Base-by-base conservation (phyloP, 37 sponge, comb jelly and placozoan genomes). In the Tethya wilhelma region DNA sequence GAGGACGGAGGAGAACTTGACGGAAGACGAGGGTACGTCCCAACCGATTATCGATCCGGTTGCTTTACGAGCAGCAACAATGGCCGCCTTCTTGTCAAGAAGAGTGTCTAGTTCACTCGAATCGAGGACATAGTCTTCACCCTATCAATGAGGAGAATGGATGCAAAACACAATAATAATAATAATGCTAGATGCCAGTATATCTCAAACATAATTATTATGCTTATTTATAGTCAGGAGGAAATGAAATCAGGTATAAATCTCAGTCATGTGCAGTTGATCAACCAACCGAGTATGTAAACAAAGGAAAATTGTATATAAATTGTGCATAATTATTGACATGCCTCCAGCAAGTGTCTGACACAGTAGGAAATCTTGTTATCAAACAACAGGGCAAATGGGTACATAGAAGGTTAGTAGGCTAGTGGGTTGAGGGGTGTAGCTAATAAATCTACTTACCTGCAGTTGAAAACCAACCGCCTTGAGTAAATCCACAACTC, bases 11-110 rank as follows among this genome's bases (percentile, higher is more conserved):
- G 81, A 57, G 71, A 81, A 91, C 56, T 81, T 73, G 7, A 88
- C 75, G 0, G 60, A 31, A 31, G 86, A 84, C 43, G 77, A 64
- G 23, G 93, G 93, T 0, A 93, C 70, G 30, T 93, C 93, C 93
- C 89, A 89, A 33, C 87, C 93, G 29, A 74, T 63, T 9, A 89
- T 66, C 0, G 56, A 77, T 4, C 76, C 76, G 11, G 63, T 46
- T 5, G 37, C 43, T 29, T 76, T 80, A 22, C 91, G 72, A 42
- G 71, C 38, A 2, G 45, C 82, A 31, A 78, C 28, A 25, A 86
- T 37, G n/a, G 71, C 41, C 11, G 74, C 38, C 79, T 83, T 82
- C 69, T 65, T 73, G 58, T 64, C 67, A 12, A 39, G 0, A 26
- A 89, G 81, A 23, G 38, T 56, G 5, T 87, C 81, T 2, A 57